Percentiles rank a stretch among this genome's conserved stretches.
phyloP scores from a whole-genome alignment of 1,140 invertebrate species.

The Platyscapa corneri region DNA sequence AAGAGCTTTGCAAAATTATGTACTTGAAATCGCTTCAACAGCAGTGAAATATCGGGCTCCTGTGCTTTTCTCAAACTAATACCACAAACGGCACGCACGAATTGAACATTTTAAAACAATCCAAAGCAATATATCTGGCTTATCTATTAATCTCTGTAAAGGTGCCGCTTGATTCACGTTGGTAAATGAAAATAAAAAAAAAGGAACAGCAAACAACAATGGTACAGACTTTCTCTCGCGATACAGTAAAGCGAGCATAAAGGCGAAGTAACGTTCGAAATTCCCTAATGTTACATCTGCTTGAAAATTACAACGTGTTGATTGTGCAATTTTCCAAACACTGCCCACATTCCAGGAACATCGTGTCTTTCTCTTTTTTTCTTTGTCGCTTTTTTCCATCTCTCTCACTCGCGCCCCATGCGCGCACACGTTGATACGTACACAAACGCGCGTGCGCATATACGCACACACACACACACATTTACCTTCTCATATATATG shows the following conservation, averaged over 20 bases:
- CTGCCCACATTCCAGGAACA: not conserved
- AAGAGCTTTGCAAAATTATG: not conserved
- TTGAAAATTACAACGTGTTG: conserved; percentile 48
- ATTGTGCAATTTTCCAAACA: conserved; percentile 28
- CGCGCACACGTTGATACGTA: too few species aligned
- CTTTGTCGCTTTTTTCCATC: not conserved
- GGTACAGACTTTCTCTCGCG: not conserved
- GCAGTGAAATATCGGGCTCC: not conserved
- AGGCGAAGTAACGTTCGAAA: conserved; percentile 22
- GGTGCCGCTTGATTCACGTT: conserved; percentile 9
- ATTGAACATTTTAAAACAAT: conserved; percentile 48
- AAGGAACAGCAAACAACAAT: not conserved
- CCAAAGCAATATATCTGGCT: conserved; percentile 43
- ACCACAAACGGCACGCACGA: not conserved
- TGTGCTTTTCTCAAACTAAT: not conserved
- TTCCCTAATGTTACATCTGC: conserved; percentile 37
- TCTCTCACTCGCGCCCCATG: not conserved
- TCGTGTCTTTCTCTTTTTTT: not conserved
- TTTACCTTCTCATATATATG: not conserved
- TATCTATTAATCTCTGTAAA: conserved; percentile 45
- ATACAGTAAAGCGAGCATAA: conserved; percentile 19
- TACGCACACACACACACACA: too few species aligned
- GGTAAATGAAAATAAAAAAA: conserved; percentile 27
- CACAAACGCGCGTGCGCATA: too few species aligned
- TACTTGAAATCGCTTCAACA: not conserved